Evolutionary conservation across 2,797 vertebrate species (phyloP).

Genomic region (Chlorospingus flavigularis): DNA sequence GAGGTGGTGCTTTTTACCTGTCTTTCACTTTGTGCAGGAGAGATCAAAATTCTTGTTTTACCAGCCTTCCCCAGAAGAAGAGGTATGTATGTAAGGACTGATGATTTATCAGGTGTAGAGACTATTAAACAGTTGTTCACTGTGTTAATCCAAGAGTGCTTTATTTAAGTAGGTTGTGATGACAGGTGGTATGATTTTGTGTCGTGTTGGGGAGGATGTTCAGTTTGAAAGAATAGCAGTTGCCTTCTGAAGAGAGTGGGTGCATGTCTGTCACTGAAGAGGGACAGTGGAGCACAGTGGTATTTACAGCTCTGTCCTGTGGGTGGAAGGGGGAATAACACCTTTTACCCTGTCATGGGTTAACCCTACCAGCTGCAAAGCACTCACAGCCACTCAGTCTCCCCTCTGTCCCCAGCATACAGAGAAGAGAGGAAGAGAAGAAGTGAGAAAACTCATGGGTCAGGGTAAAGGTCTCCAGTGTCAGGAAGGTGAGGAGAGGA

Average conservation of each 20-base stretch:
- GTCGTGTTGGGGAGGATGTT: neutral
- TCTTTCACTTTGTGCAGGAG: neutral
- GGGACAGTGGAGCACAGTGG: neutral
- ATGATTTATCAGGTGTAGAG: neutral
- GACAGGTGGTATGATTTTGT: neutral
- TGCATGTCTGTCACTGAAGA: neutral
- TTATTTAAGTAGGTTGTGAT: neutral
- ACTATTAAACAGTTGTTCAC: neutral
- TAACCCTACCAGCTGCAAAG: neutral
- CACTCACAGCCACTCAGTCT: neutral
- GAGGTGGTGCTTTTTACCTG: neutral
- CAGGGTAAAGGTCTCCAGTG: neutral
- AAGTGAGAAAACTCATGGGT: neutral
- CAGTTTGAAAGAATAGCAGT: neutral
- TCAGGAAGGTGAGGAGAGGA: neutral
- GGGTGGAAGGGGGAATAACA: neutral
- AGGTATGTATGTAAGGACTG: neutral
- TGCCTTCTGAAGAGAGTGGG: neutral
- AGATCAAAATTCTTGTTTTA: neutral
- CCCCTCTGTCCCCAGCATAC: neutral
- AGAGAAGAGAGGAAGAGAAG: neutral
- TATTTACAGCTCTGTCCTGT: neutral
- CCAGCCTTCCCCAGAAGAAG: neutral
- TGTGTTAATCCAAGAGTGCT: neutral
- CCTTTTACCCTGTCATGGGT: neutral